A percentile compares a stretch with the other conserved stretches of the same genome.
These are phyloP conservation scores for Centrocercus urophasianus DNA, from an alignment of 2,113 vertebrate genomes.

Conservation along the genomic window DNA sequence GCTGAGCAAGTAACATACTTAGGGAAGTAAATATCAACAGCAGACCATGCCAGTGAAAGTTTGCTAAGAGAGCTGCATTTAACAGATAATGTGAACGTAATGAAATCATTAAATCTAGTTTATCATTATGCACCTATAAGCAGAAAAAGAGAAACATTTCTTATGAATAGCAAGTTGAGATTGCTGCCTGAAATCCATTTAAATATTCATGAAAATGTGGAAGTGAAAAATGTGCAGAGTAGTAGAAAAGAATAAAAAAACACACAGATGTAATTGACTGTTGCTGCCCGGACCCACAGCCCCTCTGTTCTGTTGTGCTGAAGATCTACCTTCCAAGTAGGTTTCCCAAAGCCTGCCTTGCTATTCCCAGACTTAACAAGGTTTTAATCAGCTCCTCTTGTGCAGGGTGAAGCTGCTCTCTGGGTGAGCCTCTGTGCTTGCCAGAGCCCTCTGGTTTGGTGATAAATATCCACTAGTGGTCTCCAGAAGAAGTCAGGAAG, in stretches of 20 bases:
- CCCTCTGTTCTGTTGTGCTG: background rate
- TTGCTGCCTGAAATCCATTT: background rate
- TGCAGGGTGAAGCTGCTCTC: background rate
- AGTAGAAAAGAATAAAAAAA: background rate
- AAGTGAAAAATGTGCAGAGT: background rate
- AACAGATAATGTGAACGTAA: background rate
- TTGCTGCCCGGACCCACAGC: fast-evolving
- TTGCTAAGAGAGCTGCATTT: background rate
- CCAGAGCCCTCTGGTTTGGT: background rate
- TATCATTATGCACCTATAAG: background rate
- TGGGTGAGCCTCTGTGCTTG: background rate
- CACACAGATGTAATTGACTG: background rate
- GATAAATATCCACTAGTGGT: background rate
- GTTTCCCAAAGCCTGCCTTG: background rate
- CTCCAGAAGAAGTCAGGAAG: background rate
- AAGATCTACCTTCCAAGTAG: background rate
- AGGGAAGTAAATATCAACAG: background rate
- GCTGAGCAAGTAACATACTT: background rate
- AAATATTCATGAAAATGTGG: background rate
- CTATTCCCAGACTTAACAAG: background rate
- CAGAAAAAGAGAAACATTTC: background rate
- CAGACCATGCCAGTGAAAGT: background rate
- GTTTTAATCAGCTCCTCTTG: background rate
- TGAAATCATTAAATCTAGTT: conserved; percentile 4
- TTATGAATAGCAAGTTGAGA: background rate